Base-by-base conservation (phyloP, 1,140 invertebrate species). In the Apocrypta bakeri region DNA sequence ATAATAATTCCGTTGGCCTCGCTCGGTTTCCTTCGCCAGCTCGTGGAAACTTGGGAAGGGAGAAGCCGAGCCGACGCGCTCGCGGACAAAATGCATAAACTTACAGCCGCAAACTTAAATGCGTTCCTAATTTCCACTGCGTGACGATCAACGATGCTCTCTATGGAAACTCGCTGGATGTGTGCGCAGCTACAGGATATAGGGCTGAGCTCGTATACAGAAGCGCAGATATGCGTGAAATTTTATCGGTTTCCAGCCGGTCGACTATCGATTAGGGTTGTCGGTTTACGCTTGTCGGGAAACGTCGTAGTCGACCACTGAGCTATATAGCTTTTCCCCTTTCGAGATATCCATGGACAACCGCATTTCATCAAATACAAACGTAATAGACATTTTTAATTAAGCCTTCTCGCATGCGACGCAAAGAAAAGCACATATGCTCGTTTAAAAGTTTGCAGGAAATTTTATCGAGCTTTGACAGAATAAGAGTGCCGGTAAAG, bases 101-200 rank as follows among this genome's bases (percentile, higher is more conserved):
- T 85, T 87, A 84, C 86, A 86, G 80, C 86, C 83, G 77, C 82
- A 84, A 84, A 87, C 82, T 85, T 87, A 87, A 86, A 88, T 86
- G 86, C 77, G 84, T 80, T 85, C 82, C 85, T 87, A 87, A 88
- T 88, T 88, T 84, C 83, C 81, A 82, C 37, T 25, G 63, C 24
- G 27, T 66, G 63, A 25, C 24, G 48, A n/a, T 1, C 48, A 17
- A 7, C 17, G 48, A 37, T 9, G 14, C 21, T n/a, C 14, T 4
- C 1, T 8, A 17, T 4, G 61, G 61, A 24, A 64, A 64, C 61
- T 64, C n/a, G n/a, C 25, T n/a, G 61, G 25, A n/a, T 9, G 61
- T 24, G n/a, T n/a, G n/a, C n/a, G n/a, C n/a, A n/a, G 63, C 24
- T 66, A 17, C 27, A 29, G 56, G 3, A 66, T 21, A 66, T 24